phyloP scores from a whole-genome alignment of 1,140 invertebrate species.

The Drosophila simulans region DNA sequence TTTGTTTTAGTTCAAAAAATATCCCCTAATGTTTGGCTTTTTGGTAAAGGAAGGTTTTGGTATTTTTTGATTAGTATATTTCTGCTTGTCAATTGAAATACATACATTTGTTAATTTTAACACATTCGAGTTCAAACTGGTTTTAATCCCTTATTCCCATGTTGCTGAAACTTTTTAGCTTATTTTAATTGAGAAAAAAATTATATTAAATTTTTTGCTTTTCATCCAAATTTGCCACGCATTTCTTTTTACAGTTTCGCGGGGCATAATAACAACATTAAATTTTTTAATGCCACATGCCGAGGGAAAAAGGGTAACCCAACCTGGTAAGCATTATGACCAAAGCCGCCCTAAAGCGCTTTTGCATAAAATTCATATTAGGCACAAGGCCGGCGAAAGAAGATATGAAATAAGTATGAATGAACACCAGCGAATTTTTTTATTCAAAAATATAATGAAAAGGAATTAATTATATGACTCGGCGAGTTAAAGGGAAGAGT shows the following conservation, averaged over 20 bases:
- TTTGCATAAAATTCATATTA: constrained; percentile 80
- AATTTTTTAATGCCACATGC: constrained; percentile 58
- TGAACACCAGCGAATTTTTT: constrained; percentile 54
- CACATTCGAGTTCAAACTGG: background rate
- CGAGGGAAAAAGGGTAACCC: constrained; percentile 28
- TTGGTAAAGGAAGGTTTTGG: constrained; percentile 23
- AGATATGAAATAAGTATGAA: constrained; percentile 64
- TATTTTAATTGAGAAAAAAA: constrained; percentile 12
- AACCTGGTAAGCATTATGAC: constrained; percentile 59
- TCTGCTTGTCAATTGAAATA: background rate
- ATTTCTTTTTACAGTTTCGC: constrained; percentile 21
- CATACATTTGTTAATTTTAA: background rate
- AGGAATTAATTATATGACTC: constrained; percentile 76
- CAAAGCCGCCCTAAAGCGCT: constrained; percentile 42
- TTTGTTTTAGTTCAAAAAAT: constrained; percentile 35
- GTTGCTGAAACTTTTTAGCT: background rate
- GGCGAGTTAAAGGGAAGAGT: constrained; percentile 6
- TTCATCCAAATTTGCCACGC: constrained; percentile 21
- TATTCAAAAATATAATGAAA: constrained; percentile 69
- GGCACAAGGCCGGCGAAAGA: constrained; percentile 63
- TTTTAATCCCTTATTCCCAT: too few species aligned
- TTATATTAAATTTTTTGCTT: constrained; percentile 6
- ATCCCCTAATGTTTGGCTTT: constrained; percentile 50
- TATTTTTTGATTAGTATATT: background rate
- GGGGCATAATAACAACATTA: constrained; percentile 59